Evolutionary conservation across 2,797 vertebrate genomes (phyloP).

Genomic region (Enteromius radiatus): DNA sequence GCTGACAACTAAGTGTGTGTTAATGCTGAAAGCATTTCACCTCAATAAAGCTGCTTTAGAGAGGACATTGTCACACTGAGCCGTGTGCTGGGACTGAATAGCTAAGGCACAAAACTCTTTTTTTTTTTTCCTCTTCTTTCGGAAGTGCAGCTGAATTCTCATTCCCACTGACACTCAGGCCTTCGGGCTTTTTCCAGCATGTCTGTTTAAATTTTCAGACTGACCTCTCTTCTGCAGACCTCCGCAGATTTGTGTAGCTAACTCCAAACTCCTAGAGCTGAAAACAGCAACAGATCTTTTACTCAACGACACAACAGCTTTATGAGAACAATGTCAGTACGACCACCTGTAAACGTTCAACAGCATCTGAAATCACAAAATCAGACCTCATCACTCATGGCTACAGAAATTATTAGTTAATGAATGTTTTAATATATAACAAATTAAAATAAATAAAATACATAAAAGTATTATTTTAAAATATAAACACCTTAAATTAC

Average conservation of each 20-base stretch:
- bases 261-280: conserved; percentile 5
- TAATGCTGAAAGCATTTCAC: conserved; percentile 13
- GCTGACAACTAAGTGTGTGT: not conserved
- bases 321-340: not conserved
- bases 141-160: not conserved
- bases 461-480: too few species aligned
- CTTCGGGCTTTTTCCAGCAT: conserved; percentile 36
- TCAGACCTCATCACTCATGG: not conserved
- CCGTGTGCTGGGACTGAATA: conserved; percentile 5
- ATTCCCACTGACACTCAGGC: conserved; percentile 40
- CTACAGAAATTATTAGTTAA: not conserved
- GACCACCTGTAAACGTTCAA: not conserved
- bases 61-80: conserved; percentile 15
- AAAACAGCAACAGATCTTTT: conserved; percentile 12
- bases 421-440: not conserved
- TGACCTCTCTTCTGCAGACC: conserved; percentile 34
- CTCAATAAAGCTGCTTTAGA: conserved; percentile 12
- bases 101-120: conserved; percentile 27
- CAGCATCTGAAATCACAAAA: not conserved
- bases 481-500: too few species aligned
- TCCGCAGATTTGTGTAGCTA: conserved; percentile 32
- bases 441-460: too few species aligned
- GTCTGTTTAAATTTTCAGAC: conserved; percentile 45
- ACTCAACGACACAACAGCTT: not conserved
- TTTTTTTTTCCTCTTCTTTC: not conserved